Percentiles rank a stretch among this genome's conserved stretches.
These are phyloP conservation scores for Sarcophilus harrisii DNA, from an alignment of 2,797 vertebrate species.

Conservation along the genomic window DNA sequence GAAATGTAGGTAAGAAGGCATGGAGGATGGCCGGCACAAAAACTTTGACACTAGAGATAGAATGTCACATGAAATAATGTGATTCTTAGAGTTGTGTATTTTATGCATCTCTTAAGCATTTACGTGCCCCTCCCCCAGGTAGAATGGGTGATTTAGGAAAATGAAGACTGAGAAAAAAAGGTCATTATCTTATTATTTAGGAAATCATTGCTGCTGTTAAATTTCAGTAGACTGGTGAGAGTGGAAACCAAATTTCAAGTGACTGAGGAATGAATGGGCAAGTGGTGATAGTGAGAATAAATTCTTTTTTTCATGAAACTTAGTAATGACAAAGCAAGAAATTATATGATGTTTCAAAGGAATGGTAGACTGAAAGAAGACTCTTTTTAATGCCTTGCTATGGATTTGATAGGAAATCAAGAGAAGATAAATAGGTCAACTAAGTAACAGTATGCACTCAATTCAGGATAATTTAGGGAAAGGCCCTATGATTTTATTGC, in stretches of 20 bases:
- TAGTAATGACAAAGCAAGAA: neutral
- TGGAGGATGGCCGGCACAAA: neutral
- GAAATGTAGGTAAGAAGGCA: neutral
- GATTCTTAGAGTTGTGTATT: no score
- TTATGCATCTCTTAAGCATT: neutral
- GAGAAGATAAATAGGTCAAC: neutral
- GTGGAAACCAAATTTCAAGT: neutral
- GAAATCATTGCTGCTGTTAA: neutral
- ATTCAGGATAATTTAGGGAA: neutral
- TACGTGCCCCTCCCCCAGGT: neutral
- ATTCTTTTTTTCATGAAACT: neutral
- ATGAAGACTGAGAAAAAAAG: neutral
- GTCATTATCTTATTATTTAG: neutral
- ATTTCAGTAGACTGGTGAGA: neutral
- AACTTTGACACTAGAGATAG: neutral
- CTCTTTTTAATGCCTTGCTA: neutral
- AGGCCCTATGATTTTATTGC: neutral
- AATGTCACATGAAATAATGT: neutral
- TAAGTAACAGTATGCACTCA: neutral
- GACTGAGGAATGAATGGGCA: neutral
- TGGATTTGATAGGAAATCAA: neutral
- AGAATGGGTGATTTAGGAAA: neutral
- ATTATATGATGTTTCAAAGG: neutral
- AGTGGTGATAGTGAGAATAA: neutral
- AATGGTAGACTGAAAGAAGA: neutral